phyloP scores from a whole-genome alignment of 2,888 invertebrate genomes.

The Spodoptera littoralis region DNA sequence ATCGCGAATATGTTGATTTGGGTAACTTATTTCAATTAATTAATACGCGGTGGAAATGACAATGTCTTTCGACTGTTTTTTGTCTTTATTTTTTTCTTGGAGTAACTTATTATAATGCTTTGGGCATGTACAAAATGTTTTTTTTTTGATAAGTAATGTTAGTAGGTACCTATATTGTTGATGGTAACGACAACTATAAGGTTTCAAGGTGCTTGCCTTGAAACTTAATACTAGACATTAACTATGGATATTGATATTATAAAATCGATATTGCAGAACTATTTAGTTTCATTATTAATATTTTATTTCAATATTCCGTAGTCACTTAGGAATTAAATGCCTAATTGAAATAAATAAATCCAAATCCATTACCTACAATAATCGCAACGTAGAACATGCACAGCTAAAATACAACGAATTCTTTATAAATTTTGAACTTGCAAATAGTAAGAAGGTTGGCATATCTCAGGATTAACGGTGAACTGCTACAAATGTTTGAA shows the following conservation, averaged over 20 bases:
- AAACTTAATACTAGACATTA: slow-evolving; percentile 31
- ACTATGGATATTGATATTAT: slow-evolving; percentile 10
- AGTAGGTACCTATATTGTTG: slow-evolving; percentile 8
- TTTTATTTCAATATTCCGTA: slow-evolving; percentile 4
- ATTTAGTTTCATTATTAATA: slow-evolving; percentile 13
- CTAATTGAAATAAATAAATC: neutral
- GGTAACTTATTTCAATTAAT: slow-evolving; percentile 16
- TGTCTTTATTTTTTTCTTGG: neutral
- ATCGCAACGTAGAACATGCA: neutral
- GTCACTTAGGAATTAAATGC: slow-evolving; percentile 19
- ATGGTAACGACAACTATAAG: slow-evolving; percentile 27
- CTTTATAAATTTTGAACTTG: slow-evolving; percentile 22
- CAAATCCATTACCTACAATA: too few species aligned
- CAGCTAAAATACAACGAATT: slow-evolving; percentile 25
- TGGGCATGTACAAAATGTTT: too few species aligned
- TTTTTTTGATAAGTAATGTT: neutral
- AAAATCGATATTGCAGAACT: slow-evolving; percentile 18
- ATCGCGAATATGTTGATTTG: slow-evolving; percentile 4
- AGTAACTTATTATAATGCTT: too few species aligned
- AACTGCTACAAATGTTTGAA: slow-evolving; percentile 25
- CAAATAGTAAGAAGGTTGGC: slow-evolving; percentile 19
- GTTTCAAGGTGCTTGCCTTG: slow-evolving; percentile 36
- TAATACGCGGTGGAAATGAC: slow-evolving; percentile 13
- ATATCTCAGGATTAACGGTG: slow-evolving; percentile 29
- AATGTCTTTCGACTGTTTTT: slow-evolving; percentile 3